Conservation (phyloP, 2,113 vertebrate species). For the Dipodomys spectabilis region DNA sequence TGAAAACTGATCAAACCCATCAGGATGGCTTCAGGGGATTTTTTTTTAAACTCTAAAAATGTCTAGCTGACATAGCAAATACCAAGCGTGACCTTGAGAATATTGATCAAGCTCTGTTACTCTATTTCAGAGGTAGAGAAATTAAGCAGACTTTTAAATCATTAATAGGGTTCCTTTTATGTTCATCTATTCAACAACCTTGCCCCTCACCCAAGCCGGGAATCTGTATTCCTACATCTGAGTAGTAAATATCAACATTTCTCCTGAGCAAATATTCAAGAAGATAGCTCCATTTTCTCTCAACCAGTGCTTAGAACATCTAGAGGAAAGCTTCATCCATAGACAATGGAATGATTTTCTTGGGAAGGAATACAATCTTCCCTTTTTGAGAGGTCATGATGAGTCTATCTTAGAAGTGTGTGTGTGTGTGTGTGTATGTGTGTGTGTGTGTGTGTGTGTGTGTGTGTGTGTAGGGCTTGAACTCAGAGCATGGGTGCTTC, state of each 20-base stretch:
- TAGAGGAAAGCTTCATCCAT: not conserved
- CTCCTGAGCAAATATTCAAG: not conserved
- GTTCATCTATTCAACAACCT: slow-evolving; percentile 65
- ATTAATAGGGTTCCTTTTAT: slow-evolving; percentile 88
- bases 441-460: too few relatives aligned
- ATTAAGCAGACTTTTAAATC: slow-evolving; percentile 92
- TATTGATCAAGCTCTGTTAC: slow-evolving; percentile 88
- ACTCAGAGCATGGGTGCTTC: too few relatives aligned
- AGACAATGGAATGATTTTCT: slow-evolving; percentile 16
- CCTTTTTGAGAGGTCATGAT: not conserved
- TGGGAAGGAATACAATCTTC: not conserved
- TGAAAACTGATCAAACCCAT: not conserved
- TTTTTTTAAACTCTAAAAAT: slow-evolving; percentile 61
- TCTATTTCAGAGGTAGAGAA: slow-evolving; percentile 87
- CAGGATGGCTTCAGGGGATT: not conserved
- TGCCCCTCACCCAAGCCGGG: not conserved
- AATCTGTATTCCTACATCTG: slow-evolving; percentile 19
- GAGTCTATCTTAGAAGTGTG: slow-evolving; percentile 21
- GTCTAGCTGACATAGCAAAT: slow-evolving; percentile 72
- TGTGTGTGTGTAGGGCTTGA: too few relatives aligned
- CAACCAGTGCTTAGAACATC: not conserved
- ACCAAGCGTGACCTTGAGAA: slow-evolving; percentile 90
- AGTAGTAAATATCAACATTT: slow-evolving; percentile 4
- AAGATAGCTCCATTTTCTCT: not conserved
- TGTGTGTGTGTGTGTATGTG: not conserved